These are phyloP conservation scores for Hemiprocne comata DNA, from an alignment of 2,113 vertebrate species.

Conservation along the genomic window DNA sequence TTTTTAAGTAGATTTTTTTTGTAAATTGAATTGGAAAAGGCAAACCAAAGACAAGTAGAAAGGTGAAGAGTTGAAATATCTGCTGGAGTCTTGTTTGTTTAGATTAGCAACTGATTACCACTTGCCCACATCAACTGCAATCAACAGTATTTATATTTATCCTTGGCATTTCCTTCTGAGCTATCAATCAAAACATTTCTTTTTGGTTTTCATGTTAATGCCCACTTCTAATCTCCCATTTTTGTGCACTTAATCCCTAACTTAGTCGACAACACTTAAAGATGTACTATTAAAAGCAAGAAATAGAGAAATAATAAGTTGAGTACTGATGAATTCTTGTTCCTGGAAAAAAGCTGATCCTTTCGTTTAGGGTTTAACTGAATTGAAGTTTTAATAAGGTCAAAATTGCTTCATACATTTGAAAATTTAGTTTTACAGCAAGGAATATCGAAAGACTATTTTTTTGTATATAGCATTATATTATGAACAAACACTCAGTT, in stretches of 20 bases:
- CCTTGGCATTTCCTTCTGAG: slow-evolving; percentile 53
- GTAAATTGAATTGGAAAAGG: slow-evolving; percentile 16
- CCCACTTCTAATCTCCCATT: not conserved
- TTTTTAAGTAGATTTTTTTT: not conserved
- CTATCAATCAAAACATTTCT: slow-evolving; percentile 52
- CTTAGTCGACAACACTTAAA: not conserved
- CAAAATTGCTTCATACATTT: not conserved
- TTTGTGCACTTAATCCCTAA: not conserved
- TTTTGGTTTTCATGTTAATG: slow-evolving; percentile 6
- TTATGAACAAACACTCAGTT: rapidly evolving
- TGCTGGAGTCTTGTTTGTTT: slow-evolving; percentile 65
- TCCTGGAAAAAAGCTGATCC: not conserved
- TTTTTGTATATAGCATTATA: not conserved
- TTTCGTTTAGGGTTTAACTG: not conserved
- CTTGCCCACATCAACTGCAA: slow-evolving; percentile 64
- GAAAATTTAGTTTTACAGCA: not conserved
- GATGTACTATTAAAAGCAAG: not conserved
- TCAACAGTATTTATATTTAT: slow-evolving; percentile 65
- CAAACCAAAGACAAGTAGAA: slow-evolving; percentile 56
- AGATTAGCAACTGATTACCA: slow-evolving; percentile 62
- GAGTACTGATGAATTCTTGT: not conserved
- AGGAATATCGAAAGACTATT: not conserved
- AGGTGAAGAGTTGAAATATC: slow-evolving; percentile 63
- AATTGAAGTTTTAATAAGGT: not conserved
- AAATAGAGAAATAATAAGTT: not conserved